These are phyloP conservation scores for Scaptomyza flava DNA, from an alignment of 2,888 invertebrate species.

Conservation along the genomic window DNA sequence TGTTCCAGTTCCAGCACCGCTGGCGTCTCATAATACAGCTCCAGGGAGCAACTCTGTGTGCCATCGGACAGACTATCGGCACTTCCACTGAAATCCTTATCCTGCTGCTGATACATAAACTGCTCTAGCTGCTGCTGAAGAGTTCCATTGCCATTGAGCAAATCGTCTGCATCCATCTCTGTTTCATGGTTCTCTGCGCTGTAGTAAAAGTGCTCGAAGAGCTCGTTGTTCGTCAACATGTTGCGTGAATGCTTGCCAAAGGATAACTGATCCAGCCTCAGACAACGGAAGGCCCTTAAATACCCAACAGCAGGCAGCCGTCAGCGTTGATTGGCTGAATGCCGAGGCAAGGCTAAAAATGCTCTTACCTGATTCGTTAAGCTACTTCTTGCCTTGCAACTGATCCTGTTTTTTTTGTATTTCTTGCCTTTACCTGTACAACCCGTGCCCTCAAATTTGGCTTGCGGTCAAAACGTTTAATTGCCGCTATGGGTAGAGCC, in stretches of 20 bases:
- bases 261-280: slow-evolving; percentile 60
- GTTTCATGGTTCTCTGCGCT: slow-evolving; percentile 40
- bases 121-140: slow-evolving; percentile 60
- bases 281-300: slow-evolving; percentile 39
- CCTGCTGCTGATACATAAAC: slow-evolving; percentile 50
- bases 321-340: slow-evolving; percentile 57
- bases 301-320: slow-evolving; percentile 26
- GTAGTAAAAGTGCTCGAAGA: slow-evolving; percentile 61
- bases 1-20: slow-evolving; percentile 66
- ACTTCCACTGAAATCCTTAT: slow-evolving; percentile 54
- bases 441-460: slow-evolving; percentile 75
- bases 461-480: slow-evolving; percentile 83
- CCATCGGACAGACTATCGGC: slow-evolving; percentile 68
- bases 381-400: neutral
- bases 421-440: slow-evolving; percentile 23
- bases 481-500: slow-evolving; percentile 46
- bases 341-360: neutral
- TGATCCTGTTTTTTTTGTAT: slow-evolving; percentile 37
- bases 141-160: slow-evolving; percentile 30
- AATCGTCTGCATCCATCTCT: slow-evolving; percentile 23
- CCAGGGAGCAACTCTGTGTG: slow-evolving; percentile 51
- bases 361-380: slow-evolving; percentile 70
- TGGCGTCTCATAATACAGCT: slow-evolving; percentile 54
- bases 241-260: slow-evolving; percentile 37
- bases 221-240: slow-evolving; percentile 65